phyloP scores from a whole-genome alignment of 2,888 invertebrate genomes.

The Leptinotarsa juncta region DNA sequence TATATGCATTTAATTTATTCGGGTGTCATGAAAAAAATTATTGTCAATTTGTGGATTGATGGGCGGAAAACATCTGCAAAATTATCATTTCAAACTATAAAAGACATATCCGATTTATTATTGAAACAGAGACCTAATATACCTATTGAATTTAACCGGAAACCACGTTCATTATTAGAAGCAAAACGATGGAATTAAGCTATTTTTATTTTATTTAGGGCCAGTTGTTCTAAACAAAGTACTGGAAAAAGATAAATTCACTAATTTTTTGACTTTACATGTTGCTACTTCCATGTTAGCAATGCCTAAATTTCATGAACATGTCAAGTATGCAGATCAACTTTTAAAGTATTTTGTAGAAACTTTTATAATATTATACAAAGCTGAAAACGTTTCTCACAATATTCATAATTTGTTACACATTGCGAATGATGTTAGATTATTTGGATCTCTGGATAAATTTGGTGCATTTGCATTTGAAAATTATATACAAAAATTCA shows the following conservation, averaged over 20 bases:
- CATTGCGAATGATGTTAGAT: constrained; percentile 1
- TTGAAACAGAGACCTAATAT: constrained; percentile 21
- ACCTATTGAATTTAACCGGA: constrained; percentile 26
- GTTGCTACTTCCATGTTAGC: constrained; percentile 30
- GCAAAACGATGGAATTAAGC: constrained; percentile 26
- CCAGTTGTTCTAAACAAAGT: constrained; percentile 27
- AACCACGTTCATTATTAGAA: constrained; percentile 24
- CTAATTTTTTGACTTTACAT: constrained; percentile 29
- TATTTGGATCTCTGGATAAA: not conserved
- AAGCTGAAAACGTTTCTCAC: constrained; percentile 10
- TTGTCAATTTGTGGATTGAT: constrained; percentile 10
- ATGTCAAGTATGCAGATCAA: constrained; percentile 23
- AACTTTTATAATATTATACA: constrained; percentile 12
- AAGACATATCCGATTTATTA: constrained; percentile 7
- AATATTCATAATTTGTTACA: constrained; percentile 15
- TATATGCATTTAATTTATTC: constrained; percentile 39
- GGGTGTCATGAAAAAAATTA: constrained; percentile 23
- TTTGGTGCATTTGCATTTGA: constrained; percentile 31
- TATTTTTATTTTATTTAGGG: constrained; percentile 29
- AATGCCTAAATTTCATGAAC: constrained; percentile 4
- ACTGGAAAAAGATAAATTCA: constrained; percentile 23
- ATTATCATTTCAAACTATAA: constrained; percentile 23
- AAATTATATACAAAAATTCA: constrained; percentile 31
- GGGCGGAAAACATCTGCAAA: constrained; percentile 26
- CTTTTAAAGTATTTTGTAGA: constrained; percentile 22